These are phyloP conservation scores for Adelognathus sp. DNA, from an alignment of 2,888 invertebrate species.

Conservation along the genomic window DNA sequence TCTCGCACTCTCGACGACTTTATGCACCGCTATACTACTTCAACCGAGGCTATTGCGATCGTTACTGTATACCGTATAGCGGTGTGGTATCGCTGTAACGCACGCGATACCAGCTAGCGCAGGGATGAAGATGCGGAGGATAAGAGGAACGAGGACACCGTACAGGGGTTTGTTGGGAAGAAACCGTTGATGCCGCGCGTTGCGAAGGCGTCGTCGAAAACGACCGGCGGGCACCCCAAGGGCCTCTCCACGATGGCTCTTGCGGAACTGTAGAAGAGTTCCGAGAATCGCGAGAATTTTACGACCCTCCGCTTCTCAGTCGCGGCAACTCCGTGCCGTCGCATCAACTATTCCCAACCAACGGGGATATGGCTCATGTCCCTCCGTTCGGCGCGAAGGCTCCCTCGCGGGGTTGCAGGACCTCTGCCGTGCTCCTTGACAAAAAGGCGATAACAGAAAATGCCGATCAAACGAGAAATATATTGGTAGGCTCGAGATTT, in stretches of 20 bases:
- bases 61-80: background rate
- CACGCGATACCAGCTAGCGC: conserved; percentile 38
- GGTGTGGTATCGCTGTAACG: background rate
- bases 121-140: conserved; percentile 16
- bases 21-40: background rate
- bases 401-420: background rate
- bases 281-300: conserved; percentile 19
- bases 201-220: conserved; percentile 28
- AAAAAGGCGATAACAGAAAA: background rate
- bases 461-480: too few species aligned
- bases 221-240: conserved; percentile 15
- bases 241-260: conserved; percentile 27
- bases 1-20: background rate
- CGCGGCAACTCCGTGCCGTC: conserved; percentile 24
- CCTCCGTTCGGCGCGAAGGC: too few species aligned
- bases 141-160: conserved; percentile 43
- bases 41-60: background rate
- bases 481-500: too few species aligned
- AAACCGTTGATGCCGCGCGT: conserved; percentile 22
- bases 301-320: conserved; percentile 22
- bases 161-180: conserved; percentile 20
- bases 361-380: background rate
- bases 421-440: background rate
- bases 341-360: conserved; percentile 8
- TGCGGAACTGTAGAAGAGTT: conserved; percentile 1